Conservation (phyloP, 1,140 invertebrate genomes). For the Caenorhabditis brenneri region DNA sequence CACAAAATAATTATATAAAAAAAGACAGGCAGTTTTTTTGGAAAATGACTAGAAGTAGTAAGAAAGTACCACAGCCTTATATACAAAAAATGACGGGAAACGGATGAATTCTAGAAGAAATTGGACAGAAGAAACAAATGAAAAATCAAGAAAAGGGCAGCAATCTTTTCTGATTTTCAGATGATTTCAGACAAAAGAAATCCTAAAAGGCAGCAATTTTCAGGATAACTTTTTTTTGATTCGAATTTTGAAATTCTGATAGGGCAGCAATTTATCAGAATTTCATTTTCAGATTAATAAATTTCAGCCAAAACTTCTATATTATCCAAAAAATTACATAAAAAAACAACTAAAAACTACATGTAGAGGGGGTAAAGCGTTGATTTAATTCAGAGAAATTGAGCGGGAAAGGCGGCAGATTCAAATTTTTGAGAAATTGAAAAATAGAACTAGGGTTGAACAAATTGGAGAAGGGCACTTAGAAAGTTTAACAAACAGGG, state of each 20-base stretch:
- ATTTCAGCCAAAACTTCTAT: not conserved
- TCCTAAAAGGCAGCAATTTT: slow-evolving; percentile 31
- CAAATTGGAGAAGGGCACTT: not conserved
- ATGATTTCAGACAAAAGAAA: not conserved
- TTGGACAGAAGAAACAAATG: not conserved
- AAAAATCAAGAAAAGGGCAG: not conserved
- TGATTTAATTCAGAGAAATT: slow-evolving; percentile 38
- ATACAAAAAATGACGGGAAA: slow-evolving; percentile 4
- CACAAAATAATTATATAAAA: too few species aligned
- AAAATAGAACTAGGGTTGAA: not conserved
- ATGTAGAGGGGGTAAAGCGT: not conserved
- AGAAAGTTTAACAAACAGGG: too few species aligned
- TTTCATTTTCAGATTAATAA: not conserved
- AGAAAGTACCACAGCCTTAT: slow-evolving; percentile 12
- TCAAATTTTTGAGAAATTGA: not conserved
- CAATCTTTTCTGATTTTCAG: not conserved
- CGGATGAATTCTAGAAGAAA: not conserved
- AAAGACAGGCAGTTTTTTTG: not conserved
- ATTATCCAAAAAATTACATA: not conserved
- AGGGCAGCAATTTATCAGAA: slow-evolving; percentile 8
- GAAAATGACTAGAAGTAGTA: not conserved
- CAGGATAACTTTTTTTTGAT: too few species aligned
- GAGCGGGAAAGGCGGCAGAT: not conserved
- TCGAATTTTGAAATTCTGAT: not conserved
- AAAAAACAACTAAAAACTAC: not conserved